phyloP scores from a whole-genome alignment of 2,888 invertebrate genomes.

The Apocheima hispidaria region DNA sequence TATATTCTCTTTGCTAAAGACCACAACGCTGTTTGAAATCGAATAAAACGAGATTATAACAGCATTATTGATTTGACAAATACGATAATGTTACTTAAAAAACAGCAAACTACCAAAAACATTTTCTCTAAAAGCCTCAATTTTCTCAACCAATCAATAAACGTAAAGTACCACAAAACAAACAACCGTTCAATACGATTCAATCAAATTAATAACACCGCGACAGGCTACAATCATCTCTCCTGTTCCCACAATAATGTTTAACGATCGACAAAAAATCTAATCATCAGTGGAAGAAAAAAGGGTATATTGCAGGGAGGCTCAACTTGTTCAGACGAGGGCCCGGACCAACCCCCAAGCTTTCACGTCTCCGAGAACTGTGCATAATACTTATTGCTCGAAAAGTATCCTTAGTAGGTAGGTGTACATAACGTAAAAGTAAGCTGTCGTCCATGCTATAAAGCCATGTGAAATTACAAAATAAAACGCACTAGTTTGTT shows the following conservation, averaged over 20 bases:
- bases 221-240: constrained; percentile 64
- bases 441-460: too few relatives aligned
- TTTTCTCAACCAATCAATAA: constrained; percentile 41
- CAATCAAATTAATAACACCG: constrained; percentile 74
- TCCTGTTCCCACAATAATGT: constrained; percentile 76
- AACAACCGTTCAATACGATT: constrained; percentile 63
- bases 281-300: constrained; percentile 70
- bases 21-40: too few relatives aligned
- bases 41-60: too few relatives aligned
- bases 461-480: too few relatives aligned
- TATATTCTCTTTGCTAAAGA: too few relatives aligned
- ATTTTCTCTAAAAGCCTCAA: constrained; percentile 23
- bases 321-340: constrained; percentile 15
- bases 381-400: too few relatives aligned
- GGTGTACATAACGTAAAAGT: too few relatives aligned
- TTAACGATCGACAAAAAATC: constrained; percentile 68
- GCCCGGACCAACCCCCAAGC: not conserved
- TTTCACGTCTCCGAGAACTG: not conserved
- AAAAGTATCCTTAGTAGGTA: too few relatives aligned
- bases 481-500: too few relatives aligned
- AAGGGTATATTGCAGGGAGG: constrained; percentile 40
- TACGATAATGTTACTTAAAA: not conserved
- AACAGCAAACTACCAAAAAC: constrained; percentile 2
- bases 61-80: not conserved
- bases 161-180: constrained; percentile 49